Percentiles rank a stretch among this genome's conserved stretches.
Conservation (phyloP, 2,888 invertebrate genomes). For the Hermaeophaga mercurialis region DNA sequence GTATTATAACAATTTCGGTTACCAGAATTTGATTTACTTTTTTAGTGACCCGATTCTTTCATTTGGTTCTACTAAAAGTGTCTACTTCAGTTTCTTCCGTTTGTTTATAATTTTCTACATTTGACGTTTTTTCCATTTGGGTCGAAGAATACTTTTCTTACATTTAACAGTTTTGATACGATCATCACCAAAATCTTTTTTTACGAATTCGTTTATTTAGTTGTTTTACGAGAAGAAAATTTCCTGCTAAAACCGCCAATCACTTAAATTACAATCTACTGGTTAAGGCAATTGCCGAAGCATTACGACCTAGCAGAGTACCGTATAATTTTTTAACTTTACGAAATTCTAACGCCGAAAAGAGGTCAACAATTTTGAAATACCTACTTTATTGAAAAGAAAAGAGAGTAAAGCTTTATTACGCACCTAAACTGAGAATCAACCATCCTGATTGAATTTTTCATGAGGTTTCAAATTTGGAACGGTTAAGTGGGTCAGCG, state of each 20-base stretch:
- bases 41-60: no score
- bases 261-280: neutral
- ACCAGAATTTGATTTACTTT: no score
- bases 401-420: neutral
- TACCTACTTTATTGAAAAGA: neutral
- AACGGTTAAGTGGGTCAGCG: conserved; percentile 4
- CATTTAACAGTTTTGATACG: no score
- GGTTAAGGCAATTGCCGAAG: neutral
- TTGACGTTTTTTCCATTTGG: no score
- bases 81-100: no score
- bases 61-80: no score
- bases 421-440: neutral
- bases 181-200: no score
- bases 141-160: no score
- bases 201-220: no score
- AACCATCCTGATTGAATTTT: neutral
- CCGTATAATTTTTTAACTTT: neutral
- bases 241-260: neutral
- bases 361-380: neutral
- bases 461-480: conserved; percentile 4
- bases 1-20: no score
- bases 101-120: no score
- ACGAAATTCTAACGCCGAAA: neutral
- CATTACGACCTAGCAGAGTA: neutral
- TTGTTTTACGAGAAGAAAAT: no score